Percentiles rank a stretch among this genome's conserved stretches.
phyloP scores from a whole-genome alignment of 2,888 invertebrate genomes.

The Drosophila neonasuta region DNA sequence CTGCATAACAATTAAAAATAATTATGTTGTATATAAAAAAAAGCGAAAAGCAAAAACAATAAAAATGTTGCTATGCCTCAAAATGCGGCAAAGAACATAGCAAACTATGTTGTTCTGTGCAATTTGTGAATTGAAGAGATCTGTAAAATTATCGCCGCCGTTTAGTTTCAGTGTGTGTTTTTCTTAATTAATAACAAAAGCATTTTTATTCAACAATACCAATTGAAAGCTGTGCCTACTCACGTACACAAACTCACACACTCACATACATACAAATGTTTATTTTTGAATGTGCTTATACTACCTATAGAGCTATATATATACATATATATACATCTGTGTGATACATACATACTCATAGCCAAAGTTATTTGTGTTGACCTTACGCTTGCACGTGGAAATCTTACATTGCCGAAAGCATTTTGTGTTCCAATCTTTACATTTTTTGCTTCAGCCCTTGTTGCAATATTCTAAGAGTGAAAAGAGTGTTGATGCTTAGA shows the following conservation, averaged over 20 bases:
- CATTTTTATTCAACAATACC: slow-evolving; percentile 18
- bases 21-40: slow-evolving; percentile 47
- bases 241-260: slow-evolving; percentile 14
- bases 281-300: slow-evolving; percentile 46
- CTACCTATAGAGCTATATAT: slow-evolving; percentile 28
- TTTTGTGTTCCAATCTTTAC: slow-evolving; percentile 15
- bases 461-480: slow-evolving; percentile 13
- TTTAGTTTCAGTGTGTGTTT: slow-evolving; percentile 45
- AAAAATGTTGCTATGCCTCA: slow-evolving; percentile 47
- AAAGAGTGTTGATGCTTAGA: slow-evolving; percentile 5
- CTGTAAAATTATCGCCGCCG: slow-evolving; percentile 40
- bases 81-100: slow-evolving; percentile 43
- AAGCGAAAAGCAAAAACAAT: slow-evolving; percentile 28
- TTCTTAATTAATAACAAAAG: slow-evolving; percentile 52
- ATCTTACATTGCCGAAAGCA: slow-evolving; percentile 23
- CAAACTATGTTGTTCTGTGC: slow-evolving; percentile 33
- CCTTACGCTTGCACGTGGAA: slow-evolving; percentile 57
- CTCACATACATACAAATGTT: slow-evolving; percentile 8
- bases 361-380: slow-evolving; percentile 59
- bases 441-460: slow-evolving; percentile 6
- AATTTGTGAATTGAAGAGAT: slow-evolving; percentile 32
- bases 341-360: slow-evolving; percentile 19
- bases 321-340: slow-evolving; percentile 14
- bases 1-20: slow-evolving; percentile 63
- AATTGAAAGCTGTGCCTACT: slow-evolving; percentile 44